Conservation (phyloP, 2,113 vertebrate genomes). For the Brachyhypopomus occidentalis region DNA sequence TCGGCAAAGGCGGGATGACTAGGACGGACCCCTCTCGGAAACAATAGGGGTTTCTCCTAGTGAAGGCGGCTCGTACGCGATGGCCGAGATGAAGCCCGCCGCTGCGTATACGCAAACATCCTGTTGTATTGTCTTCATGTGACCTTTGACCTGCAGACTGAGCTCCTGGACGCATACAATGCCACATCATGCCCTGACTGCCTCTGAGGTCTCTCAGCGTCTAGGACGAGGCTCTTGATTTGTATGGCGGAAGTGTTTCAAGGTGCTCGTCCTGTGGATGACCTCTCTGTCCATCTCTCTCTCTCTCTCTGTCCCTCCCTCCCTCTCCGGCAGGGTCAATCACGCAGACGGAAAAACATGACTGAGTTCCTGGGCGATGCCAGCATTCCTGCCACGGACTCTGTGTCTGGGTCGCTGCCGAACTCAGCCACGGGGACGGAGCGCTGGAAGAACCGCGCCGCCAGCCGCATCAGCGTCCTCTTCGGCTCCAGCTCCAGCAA, state of each 20-base stretch:
- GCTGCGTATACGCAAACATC: slow-evolving; percentile 35
- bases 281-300: not conserved
- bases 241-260: not conserved
- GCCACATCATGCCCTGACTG: slow-evolving; percentile 1
- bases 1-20: slow-evolving; percentile 11
- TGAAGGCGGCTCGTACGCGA: not conserved
- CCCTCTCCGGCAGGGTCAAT: slow-evolving; percentile 74
- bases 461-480: slow-evolving; percentile 91
- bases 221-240: not conserved
- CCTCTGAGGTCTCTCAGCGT: not conserved
- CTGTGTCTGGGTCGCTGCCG: slow-evolving; percentile 73
- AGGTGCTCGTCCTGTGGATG: not conserved
- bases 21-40: not conserved
- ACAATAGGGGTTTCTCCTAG: not conserved
- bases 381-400: slow-evolving; percentile 78
- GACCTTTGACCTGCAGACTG: not conserved
- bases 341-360: slow-evolving; percentile 91
- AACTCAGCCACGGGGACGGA: slow-evolving; percentile 68
- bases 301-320: not conserved
- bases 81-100: not conserved
- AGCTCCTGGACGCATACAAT: slow-evolving; percentile 23
- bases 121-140: not conserved
- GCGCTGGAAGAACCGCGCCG: slow-evolving; percentile 90
- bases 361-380: slow-evolving; percentile 88
- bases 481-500: slow-evolving; percentile 77